These are phyloP conservation scores for Ashinkailepas kermadecensis DNA, from an alignment of 2,888 invertebrate genomes.

Conservation along the genomic window DNA sequence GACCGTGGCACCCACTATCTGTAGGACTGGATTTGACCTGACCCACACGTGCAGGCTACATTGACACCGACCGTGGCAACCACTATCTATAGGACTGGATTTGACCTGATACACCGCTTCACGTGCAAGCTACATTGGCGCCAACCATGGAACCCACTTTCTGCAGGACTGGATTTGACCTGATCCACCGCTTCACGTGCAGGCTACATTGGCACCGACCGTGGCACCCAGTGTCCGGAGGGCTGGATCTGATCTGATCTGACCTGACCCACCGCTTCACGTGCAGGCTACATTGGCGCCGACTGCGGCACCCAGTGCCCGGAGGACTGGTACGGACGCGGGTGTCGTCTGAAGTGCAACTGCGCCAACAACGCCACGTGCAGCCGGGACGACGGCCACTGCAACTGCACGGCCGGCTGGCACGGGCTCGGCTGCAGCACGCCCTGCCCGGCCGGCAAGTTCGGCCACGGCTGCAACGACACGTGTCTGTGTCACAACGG, in stretches of 20 bases:
- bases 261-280: neutral
- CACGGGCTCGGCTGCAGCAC: constrained; percentile 39
- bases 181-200: constrained; percentile 22
- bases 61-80: too few relatives aligned
- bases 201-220: constrained; percentile 63
- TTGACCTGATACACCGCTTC: too few relatives aligned
- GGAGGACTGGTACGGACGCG: constrained; percentile 67
- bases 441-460: constrained; percentile 40
- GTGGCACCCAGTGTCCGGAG: constrained; percentile 79
- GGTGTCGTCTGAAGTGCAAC: constrained; percentile 63
- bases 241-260: constrained; percentile 45
- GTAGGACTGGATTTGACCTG: constrained; percentile 60
- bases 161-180: constrained; percentile 54
- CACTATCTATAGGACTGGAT: too few relatives aligned
- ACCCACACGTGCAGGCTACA: too few relatives aligned
- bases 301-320: constrained; percentile 79
- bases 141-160: constrained; percentile 73
- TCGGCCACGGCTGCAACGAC: constrained; percentile 35
- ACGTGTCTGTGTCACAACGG: constrained; percentile 59
- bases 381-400: constrained; percentile 45
- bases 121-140: constrained; percentile 59
- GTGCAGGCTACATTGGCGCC: constrained; percentile 59
- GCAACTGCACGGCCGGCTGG: constrained; percentile 38
- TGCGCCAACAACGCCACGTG: constrained; percentile 67
- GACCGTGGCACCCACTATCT: constrained; percentile 79